These are phyloP conservation scores for Hecatera dysodea DNA, from an alignment of 2,888 invertebrate species.

Conservation along the genomic window DNA sequence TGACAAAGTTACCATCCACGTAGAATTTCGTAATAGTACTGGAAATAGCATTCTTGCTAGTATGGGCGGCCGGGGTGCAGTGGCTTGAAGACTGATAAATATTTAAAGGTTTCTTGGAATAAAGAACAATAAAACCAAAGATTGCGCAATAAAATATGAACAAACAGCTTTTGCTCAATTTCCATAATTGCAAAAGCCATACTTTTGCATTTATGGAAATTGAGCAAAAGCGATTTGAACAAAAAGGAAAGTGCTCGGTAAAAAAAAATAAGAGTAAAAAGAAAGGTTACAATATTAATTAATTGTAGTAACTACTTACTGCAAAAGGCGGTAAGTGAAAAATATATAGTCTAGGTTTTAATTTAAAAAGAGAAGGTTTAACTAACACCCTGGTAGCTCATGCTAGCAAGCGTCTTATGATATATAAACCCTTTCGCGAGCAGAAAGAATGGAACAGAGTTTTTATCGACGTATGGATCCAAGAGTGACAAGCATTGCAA, in stretches of 20 bases:
- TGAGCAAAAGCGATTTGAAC: not conserved
- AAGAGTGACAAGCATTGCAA: not conserved
- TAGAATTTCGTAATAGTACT: constrained; percentile 23
- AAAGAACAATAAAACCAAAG: constrained; percentile 15
- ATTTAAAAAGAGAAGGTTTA: not conserved
- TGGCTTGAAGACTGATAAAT: not conserved
- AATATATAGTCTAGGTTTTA: not conserved
- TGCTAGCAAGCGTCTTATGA: constrained; percentile 7
- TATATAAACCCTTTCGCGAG: constrained; percentile 15
- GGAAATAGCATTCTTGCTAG: constrained; percentile 15
- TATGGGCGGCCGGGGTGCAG: constrained; percentile 8
- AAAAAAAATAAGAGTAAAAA: not conserved
- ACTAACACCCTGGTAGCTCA: constrained; percentile 16
- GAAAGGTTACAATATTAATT: not conserved
- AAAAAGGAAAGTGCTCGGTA: constrained; percentile 3
- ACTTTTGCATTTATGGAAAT: not conserved
- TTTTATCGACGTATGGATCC: not conserved
- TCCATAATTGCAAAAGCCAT: too few relatives aligned
- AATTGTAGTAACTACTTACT: too few relatives aligned
- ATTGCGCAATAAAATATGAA: not conserved
- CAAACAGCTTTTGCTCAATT: not conserved
- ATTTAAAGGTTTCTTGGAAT: not conserved
- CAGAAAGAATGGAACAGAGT: not conserved
- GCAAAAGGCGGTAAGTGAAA: constrained; percentile 12
- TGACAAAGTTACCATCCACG: constrained; percentile 35